A percentile compares a stretch with the other conserved stretches of the same genome.
phyloP scores from a whole-genome alignment of 2,888 invertebrate genomes.

The Nysson spinosus region DNA sequence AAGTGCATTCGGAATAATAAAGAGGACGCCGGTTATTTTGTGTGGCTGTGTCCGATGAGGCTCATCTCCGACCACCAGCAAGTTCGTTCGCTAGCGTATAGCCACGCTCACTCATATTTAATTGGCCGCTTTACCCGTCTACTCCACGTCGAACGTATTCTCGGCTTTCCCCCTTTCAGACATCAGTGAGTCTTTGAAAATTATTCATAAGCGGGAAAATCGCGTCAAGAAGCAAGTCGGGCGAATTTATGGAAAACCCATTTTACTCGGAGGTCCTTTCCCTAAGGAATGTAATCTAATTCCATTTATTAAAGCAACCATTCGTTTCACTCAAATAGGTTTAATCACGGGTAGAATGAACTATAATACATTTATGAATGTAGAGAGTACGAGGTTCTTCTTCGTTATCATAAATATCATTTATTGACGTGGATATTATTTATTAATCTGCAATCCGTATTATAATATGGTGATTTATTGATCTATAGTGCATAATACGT shows the following conservation, averaged over 20 bases:
- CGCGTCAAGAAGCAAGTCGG: constrained; percentile 1
- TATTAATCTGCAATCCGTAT: too few relatives aligned
- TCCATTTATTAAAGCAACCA: constrained; percentile 4
- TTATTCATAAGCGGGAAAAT: constrained; percentile 51
- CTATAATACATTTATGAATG: too few relatives aligned
- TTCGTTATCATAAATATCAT: too few relatives aligned
- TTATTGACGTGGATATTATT: too few relatives aligned
- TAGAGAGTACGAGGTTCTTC: too few relatives aligned
- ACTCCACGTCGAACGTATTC: constrained; percentile 6
- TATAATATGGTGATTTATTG: too few relatives aligned
- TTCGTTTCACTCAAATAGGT: background rate
- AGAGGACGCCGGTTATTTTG: too few relatives aligned
- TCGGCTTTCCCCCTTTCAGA: constrained; percentile 2
- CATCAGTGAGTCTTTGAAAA: constrained; percentile 21
- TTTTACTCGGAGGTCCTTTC: background rate
- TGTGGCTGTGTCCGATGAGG: too few relatives aligned
- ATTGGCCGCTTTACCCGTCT: constrained; percentile 31
- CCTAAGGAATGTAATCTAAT: constrained; percentile 17
- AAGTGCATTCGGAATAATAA: too few relatives aligned
- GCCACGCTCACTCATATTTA: constrained; percentile 42
- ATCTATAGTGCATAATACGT: too few relatives aligned
- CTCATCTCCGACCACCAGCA: too few relatives aligned
- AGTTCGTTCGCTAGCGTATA: too few relatives aligned
- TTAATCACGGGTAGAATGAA: background rate
- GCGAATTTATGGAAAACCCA: constrained; percentile 15